These are phyloP conservation scores for Thymelicus acteon DNA, from an alignment of 2,888 invertebrate genomes.

Conservation along the genomic window DNA sequence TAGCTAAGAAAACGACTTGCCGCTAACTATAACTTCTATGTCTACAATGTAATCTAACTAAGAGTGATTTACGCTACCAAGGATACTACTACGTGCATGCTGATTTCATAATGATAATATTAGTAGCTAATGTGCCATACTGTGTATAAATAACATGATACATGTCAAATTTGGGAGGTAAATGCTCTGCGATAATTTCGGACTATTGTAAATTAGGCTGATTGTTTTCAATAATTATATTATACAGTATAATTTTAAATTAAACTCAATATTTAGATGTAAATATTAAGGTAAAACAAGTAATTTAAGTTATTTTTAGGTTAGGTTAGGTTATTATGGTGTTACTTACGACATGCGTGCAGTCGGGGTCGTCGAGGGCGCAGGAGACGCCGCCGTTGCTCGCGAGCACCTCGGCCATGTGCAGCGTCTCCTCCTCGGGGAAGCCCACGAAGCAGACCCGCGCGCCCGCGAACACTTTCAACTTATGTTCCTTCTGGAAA, in stretches of 20 bases:
- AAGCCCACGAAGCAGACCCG: conserved; percentile 96
- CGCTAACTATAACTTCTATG: conserved; percentile 53
- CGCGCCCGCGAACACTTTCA: conserved; percentile 95
- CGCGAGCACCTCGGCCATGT: conserved; percentile 95
- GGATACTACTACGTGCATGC: conserved; percentile 72
- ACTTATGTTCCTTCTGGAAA: conserved; percentile 88
- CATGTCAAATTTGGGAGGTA: conserved; percentile 60
- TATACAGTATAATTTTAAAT: not conserved
- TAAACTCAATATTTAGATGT: no score
- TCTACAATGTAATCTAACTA: conserved; percentile 68
- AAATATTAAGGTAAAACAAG: not conserved
- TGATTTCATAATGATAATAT: conserved; percentile 71
- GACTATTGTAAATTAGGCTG: not conserved
- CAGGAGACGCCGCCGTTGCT: conserved; percentile 94
- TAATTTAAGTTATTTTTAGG: no score
- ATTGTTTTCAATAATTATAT: not conserved
- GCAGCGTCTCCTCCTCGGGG: conserved; percentile 93
- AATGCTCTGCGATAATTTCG: conserved; percentile 54
- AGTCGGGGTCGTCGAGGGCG: conserved; percentile 91
- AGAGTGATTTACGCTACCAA: conserved; percentile 66
- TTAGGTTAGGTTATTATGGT: not conserved
- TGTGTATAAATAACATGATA: conserved; percentile 66
- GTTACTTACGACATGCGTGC: conserved; percentile 95
- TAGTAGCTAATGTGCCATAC: conserved; percentile 65
- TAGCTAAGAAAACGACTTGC: conserved; percentile 46